phyloP scores from a whole-genome alignment of 2,888 invertebrate species.

The Cacoxenus indagator region DNA sequence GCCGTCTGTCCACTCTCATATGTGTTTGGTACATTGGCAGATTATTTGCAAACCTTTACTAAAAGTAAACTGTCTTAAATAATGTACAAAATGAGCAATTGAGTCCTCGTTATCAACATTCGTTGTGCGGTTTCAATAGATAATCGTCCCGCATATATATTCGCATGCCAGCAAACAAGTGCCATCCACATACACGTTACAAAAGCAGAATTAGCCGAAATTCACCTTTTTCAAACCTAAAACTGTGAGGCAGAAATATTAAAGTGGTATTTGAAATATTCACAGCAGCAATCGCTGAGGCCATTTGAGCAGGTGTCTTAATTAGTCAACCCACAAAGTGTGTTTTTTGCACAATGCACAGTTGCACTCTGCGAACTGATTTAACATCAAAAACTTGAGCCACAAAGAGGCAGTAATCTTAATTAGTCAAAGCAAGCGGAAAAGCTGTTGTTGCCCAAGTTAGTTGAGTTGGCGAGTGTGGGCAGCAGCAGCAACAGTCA shows the following conservation, averaged over 20 bases:
- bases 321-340: no score
- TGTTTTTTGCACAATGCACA: no score
- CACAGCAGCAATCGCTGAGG: no score
- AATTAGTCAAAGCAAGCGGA: no score
- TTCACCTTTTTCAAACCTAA: not conserved
- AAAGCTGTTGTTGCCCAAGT: not conserved
- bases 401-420: not conserved
- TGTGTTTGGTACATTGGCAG: not conserved
- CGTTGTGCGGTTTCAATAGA: not conserved
- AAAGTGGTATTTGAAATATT: no score
- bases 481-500: constrained; percentile 12
- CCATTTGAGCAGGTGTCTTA: no score
- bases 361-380: not conserved
- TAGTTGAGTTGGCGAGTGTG: not conserved
- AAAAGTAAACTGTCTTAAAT: constrained; percentile 9
- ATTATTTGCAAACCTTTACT: constrained; percentile 15
- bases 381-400: not conserved
- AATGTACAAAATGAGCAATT: constrained; percentile 10
- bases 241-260: no score
- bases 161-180: not conserved
- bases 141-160: not conserved
- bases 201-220: not conserved
- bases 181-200: not conserved
- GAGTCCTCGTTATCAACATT: not conserved
- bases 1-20: not conserved